A percentile compares a stretch with the other conserved stretches of the same genome.
These are phyloP conservation scores for Epiblema foenella DNA, from an alignment of 2,888 invertebrate genomes.

Conservation along the genomic window DNA sequence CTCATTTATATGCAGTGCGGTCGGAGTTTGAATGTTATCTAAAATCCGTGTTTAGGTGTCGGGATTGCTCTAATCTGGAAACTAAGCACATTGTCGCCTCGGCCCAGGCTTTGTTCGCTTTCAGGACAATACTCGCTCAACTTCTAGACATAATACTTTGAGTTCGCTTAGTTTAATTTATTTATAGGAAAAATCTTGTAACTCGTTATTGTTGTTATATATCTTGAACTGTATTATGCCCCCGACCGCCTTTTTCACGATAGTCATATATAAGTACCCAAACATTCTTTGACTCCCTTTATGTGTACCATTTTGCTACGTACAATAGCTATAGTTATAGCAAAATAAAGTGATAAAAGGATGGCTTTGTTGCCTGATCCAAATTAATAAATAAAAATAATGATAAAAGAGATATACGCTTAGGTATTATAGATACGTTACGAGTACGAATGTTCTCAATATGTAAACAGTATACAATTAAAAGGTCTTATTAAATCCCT, in stretches of 20 bases:
- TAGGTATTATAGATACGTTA: not conserved
- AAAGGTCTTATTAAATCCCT: constrained; percentile 47
- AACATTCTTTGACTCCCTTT: too few relatives aligned
- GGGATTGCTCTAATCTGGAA: constrained; percentile 82
- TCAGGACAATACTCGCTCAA: constrained; percentile 57
- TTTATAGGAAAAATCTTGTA: too few relatives aligned
- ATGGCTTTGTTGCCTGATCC: too few relatives aligned
- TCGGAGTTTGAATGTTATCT: constrained; percentile 84
- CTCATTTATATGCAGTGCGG: constrained; percentile 84
- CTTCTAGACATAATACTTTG: constrained; percentile 5
- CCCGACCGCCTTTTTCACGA: too few relatives aligned
- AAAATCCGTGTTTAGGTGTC: constrained; percentile 85
- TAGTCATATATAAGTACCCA: too few relatives aligned
- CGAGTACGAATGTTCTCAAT: constrained; percentile 11
- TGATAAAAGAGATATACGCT: too few relatives aligned
- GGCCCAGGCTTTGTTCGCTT: constrained; percentile 75
- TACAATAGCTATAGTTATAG: too few relatives aligned
- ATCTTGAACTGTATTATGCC: too few relatives aligned
- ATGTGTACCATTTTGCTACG: too few relatives aligned
- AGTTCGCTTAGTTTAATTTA: not conserved
- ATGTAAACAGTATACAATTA: constrained; percentile 22
- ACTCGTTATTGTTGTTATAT: too few relatives aligned
- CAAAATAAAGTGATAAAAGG: too few relatives aligned
- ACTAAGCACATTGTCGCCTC: constrained; percentile 83
- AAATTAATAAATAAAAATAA: too few relatives aligned